Evolutionary conservation across 2,113 vertebrate genomes (phyloP).

Genomic region (Piaya cayana): DNA sequence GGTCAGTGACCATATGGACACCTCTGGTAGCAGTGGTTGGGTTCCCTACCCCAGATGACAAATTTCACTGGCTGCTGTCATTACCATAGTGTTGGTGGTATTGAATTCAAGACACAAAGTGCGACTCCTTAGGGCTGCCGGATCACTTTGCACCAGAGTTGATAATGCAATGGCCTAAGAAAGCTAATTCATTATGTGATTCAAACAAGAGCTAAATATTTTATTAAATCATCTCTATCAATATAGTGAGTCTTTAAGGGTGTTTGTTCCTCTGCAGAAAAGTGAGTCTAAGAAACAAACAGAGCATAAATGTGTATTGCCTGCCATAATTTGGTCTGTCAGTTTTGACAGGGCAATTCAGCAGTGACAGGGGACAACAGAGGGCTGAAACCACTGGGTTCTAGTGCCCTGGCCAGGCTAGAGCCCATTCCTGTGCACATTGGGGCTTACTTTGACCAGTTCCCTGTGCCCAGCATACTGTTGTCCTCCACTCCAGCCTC

Average conservation of each 20-base stretch:
- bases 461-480: neutral
- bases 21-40: neutral
- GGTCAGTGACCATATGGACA: neutral
- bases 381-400: neutral
- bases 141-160: neutral
- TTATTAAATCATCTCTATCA: neutral
- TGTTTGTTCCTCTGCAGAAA: neutral
- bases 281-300: neutral
- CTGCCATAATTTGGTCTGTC: neutral
- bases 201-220: neutral
- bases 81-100: neutral
- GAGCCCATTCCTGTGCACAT: neutral
- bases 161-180: neutral
- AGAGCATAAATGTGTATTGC: neutral
- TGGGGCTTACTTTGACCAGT: neutral
- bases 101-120: neutral
- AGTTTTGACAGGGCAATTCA: neutral
- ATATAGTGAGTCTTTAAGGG: neutral
- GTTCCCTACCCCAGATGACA: neutral
- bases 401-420: neutral
- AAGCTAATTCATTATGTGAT: neutral
- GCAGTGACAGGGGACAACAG: neutral
- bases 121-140: neutral
- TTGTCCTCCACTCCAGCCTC: neutral
- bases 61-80: neutral